Evolutionary conservation across 1,140 invertebrate genomes (phyloP), one percentile per base, ranked within the genome.

Genomic region (Coptotermes formosanus): DNA sequence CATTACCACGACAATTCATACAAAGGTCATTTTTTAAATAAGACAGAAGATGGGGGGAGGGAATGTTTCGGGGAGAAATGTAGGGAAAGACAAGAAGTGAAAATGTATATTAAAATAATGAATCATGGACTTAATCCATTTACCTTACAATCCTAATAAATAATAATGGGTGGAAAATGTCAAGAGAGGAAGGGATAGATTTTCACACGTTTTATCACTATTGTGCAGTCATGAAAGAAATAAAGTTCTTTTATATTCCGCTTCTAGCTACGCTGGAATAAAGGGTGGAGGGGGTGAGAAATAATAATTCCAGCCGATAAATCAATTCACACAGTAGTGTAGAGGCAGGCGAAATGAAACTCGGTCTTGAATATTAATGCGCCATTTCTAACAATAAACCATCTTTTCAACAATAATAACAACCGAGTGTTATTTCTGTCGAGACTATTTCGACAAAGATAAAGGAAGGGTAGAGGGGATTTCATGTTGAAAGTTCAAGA

Each of bases 31-130:
- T 75, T 75, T 64, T 75, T 55, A 55, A n/a, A 75, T 25, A 30
- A 75, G 52, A 55, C 52, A 21, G 64, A 75, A 75, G 64, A 75
- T 30, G 64, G 7, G 64, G 11, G n/a, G 21, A 64, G n/a, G 21
- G 25, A 7, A 64, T 64, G 59, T 19, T 23, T 59, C 12, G 25
- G 16, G 25, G 19, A 11, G 64, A 7, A 14, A n/a, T 75, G 11
- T 75, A 30, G 3, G 64, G 64, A 75, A 8, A 30, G 64, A 75
- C 0, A 75, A 75, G 16, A 25, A 75, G 64, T 75, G 64, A 75
- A 75, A 23, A 75, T 75, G n/a, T 30, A 75, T 75, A 75, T 75
- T 75, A 75, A 64, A 75, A 75, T 75, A 75, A 75, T 75, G 64
- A 75, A 75, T 75, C 64, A 75, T 75, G 64, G 64, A 75, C n/a